Conservation (phyloP, 2,797 vertebrate genomes). For the Podarcis siculus region DNA sequence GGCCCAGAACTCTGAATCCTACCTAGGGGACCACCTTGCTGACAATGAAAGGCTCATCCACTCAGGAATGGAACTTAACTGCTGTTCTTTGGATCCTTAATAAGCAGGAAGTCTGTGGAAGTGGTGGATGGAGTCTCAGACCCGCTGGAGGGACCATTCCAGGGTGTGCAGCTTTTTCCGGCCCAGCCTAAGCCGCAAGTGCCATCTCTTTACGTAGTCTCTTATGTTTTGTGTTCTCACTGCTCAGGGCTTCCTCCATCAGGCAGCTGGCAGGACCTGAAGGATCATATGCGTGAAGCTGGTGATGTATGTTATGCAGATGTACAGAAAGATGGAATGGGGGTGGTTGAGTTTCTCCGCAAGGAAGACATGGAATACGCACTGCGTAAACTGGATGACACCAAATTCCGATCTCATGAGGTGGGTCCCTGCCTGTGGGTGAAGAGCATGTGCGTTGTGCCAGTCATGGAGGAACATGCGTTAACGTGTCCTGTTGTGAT, state of each 20-base stretch:
- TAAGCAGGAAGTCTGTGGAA: conserved; percentile 19
- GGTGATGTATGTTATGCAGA: conserved; percentile 90
- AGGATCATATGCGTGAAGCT: conserved; percentile 89
- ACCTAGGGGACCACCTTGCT: conserved; percentile 4
- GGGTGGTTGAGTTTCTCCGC: conserved; percentile 88
- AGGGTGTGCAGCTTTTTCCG: conserved; percentile 9
- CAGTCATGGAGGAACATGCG: background rate
- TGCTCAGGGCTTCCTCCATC: conserved; percentile 83
- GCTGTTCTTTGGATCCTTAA: conserved; percentile 37
- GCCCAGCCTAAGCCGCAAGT: conserved; percentile 28
- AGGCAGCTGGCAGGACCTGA: conserved; percentile 93
- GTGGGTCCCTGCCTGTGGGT: conserved; percentile 69
- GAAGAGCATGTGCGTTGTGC: conserved; percentile 18
- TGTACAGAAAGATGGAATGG: conserved; percentile 87
- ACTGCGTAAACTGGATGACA: conserved; percentile 85
- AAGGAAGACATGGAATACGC: conserved; percentile 91
- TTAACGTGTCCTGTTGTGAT: background rate
- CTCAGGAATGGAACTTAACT: conserved; percentile 38
- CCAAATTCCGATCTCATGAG: conserved; percentile 88
- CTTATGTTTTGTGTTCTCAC: conserved; percentile 59
- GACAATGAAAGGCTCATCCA: conserved; percentile 2
- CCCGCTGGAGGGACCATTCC: background rate
- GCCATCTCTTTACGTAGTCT: conserved; percentile 39
- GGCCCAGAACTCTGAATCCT: conserved; percentile 4
- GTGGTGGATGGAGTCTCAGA: background rate